Percentiles rank a stretch among this genome's conserved stretches.
Conservation (phyloP, 2,888 invertebrate genomes). For the Drosophila limbata region DNA sequence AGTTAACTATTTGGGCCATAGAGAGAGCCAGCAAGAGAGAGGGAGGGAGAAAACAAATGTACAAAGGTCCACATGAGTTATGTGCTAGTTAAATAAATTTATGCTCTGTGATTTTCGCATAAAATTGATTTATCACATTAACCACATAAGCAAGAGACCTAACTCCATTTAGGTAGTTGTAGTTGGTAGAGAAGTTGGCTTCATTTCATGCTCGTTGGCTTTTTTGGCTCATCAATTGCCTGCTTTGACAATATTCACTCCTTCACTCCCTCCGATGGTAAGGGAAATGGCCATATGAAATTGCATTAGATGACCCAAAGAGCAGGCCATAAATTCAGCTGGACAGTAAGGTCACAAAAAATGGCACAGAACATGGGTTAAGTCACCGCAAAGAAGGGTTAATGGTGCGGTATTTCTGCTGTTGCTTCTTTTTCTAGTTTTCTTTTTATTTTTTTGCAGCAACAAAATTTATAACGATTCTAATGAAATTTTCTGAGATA, state of each 20-base stretch:
- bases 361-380: constrained; percentile 57
- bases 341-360: constrained; percentile 52
- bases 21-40: background rate
- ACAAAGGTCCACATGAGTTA: constrained; percentile 68
- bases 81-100: constrained; percentile 82
- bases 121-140: constrained; percentile 83
- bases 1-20: constrained; percentile 40
- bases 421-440: constrained; percentile 3
- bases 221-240: constrained; percentile 80
- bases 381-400: constrained; percentile 72
- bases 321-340: constrained; percentile 61
- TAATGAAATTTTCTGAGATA: constrained; percentile 63
- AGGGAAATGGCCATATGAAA: constrained; percentile 68
- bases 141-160: constrained; percentile 63
- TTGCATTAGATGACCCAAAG: constrained; percentile 75
- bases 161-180: background rate
- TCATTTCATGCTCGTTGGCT: constrained; percentile 81
- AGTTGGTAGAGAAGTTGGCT: constrained; percentile 51
- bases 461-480: constrained; percentile 71
- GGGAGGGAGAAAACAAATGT: constrained; percentile 32
- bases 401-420: constrained; percentile 61
- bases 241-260: constrained; percentile 36
- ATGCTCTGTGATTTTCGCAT: constrained; percentile 82
- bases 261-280: constrained; percentile 19
- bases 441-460: background rate